Conservation (phyloP, 2,113 vertebrate species). For the Gavia stellata region DNA sequence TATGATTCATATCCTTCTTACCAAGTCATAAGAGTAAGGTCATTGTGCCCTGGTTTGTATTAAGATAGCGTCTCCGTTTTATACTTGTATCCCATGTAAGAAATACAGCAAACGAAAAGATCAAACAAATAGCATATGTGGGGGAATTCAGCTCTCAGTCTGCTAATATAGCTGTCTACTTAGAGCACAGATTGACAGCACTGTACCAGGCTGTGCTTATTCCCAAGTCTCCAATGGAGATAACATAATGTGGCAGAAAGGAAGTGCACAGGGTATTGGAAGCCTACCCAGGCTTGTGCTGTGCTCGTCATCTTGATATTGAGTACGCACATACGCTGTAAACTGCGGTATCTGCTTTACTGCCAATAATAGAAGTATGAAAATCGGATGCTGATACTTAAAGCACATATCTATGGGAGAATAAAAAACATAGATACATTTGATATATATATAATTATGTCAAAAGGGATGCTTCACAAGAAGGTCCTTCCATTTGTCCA, state of each 20-base stretch:
- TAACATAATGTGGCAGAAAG: neutral
- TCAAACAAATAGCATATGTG: neutral
- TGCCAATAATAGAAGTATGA: neutral
- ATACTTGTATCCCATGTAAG: neutral
- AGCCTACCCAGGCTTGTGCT: neutral
- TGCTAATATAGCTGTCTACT: neutral
- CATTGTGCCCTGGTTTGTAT: neutral
- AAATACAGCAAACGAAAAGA: neutral
- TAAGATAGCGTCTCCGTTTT: neutral
- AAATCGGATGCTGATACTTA: neutral
- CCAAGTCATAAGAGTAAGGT: neutral
- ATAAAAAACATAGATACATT: neutral
- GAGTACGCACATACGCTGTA: fast-evolving
- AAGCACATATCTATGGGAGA: neutral
- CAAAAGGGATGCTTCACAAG: neutral
- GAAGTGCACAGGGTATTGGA: neutral
- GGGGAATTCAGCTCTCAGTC: neutral
- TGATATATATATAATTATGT: neutral
- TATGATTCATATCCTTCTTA: neutral
- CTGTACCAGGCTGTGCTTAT: neutral
- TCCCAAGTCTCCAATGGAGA: neutral
- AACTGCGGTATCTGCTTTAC: neutral
- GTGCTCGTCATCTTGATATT: neutral
- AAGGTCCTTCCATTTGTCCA: neutral
- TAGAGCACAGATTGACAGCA: neutral